A percentile compares a stretch with the other conserved stretches of the same genome.
phyloP scores from a whole-genome alignment of 2,888 invertebrate genomes.

The Enchytraeus crypticus region DNA sequence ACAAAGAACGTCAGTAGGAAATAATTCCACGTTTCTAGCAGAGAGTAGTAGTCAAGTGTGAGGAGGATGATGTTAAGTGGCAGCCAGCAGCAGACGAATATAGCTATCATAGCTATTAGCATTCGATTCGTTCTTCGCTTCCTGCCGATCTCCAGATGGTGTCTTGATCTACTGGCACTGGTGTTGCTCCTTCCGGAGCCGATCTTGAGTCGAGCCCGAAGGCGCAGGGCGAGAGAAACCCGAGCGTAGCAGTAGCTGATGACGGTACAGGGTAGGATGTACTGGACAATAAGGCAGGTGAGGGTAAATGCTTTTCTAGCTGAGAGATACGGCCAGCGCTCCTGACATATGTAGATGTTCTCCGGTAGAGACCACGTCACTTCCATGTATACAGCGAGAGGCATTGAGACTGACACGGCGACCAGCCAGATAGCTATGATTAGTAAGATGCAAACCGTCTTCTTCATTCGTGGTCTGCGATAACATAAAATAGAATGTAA shows the following conservation, averaged over 20 bases:
- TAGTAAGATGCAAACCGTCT: slow-evolving; percentile 72
- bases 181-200: slow-evolving; percentile 56
- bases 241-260: slow-evolving; percentile 89
- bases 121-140: slow-evolving; percentile 94
- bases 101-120: slow-evolving; percentile 91
- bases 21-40: slow-evolving; percentile 62
- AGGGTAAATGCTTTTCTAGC: slow-evolving; percentile 71
- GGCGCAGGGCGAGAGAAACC: slow-evolving; percentile 77
- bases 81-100: slow-evolving; percentile 85
- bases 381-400: slow-evolving; percentile 69
- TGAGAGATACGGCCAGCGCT: slow-evolving; percentile 79
- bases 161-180: slow-evolving; percentile 75
- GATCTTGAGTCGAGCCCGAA: slow-evolving; percentile 63
- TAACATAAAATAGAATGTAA: background rate
- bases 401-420: slow-evolving; percentile 74
- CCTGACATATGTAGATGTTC: slow-evolving; percentile 49
- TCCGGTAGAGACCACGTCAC: slow-evolving; percentile 15
- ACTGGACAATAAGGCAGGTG: slow-evolving; percentile 80
- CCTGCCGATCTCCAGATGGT: slow-evolving; percentile 84
- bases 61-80: slow-evolving; percentile 76
- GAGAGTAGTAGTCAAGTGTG: slow-evolving; percentile 53
- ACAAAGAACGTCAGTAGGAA: slow-evolving; percentile 82
- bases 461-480: slow-evolving; percentile 71
- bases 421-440: slow-evolving; percentile 85
- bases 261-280: slow-evolving; percentile 82